Evolutionary conservation across 2,113 vertebrate species (phyloP), one percentile per base, ranked within the genome.

Genomic region (Charadrius vociferus): DNA sequence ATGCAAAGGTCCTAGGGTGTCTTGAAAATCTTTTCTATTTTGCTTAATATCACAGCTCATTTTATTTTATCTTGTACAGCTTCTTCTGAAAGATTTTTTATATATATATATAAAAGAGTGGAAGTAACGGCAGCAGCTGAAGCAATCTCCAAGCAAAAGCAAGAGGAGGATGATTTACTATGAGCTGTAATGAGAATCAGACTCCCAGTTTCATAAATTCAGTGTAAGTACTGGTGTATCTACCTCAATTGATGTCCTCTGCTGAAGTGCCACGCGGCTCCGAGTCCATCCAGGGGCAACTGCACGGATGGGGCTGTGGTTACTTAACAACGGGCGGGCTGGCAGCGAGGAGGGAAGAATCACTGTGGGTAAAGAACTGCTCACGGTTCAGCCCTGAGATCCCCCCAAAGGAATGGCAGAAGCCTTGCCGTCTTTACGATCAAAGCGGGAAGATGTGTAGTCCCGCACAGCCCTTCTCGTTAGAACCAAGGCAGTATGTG

Each of bases 201-300:
- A 94, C 86, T 88, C 77, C 43, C 27, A 12, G 36, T 89, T 97
- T 61, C 92, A 86, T 94, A 95, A 95, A 95, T 96, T 93, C 81
- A 18, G 23, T 1, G 7, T 34, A 81, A 94, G 49, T 81, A 50
- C 86, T 83, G 80, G 45, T 90, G 83, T 58, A 36, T 75, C 74
- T 86, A 24, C 74, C 61, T 81, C 68, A 68, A 4, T 1, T 58
- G 74, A 88, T 73, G 81, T 84, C 41, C 36, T 87, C 70, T 89
- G 37, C 68, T 34, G 16, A 41, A 89, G 77, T 10, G 32, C 81
- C 70, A 27, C 3, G 0, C 1, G 1, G 37, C 66, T 91, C 16
- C 0, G 45, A 61, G 55, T 12, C 67, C 88, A 26, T 85, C 43
- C 1, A 50, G 12, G 49, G 47, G 22, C 81, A 45, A 50, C 52